These are phyloP conservation scores for Leptopterna dolabrata DNA, from an alignment of 2,888 invertebrate genomes.

Conservation along the genomic window DNA sequence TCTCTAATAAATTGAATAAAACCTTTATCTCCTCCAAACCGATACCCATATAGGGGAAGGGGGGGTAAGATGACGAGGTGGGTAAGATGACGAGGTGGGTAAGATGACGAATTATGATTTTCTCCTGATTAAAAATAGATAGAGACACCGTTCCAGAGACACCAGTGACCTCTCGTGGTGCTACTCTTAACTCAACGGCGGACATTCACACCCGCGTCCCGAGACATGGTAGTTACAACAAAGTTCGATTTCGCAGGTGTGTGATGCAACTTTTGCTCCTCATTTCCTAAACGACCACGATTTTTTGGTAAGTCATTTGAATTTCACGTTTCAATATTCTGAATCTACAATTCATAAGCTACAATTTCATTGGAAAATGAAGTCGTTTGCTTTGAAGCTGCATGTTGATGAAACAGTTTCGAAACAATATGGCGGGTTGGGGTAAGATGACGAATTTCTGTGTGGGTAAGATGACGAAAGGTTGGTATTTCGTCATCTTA, in stretches of 20 bases:
- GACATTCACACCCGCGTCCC: background rate
- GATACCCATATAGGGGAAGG: background rate
- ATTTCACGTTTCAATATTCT: background rate
- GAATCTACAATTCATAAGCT: slow-evolving; percentile 2
- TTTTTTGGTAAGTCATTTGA: background rate
- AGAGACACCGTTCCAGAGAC: background rate
- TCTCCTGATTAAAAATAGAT: slow-evolving; percentile 4
- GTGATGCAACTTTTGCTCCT: background rate
- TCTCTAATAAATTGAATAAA: no score
- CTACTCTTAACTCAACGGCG: background rate
- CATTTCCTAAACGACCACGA: background rate
- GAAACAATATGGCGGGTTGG: background rate
- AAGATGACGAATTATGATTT: slow-evolving; percentile 3
- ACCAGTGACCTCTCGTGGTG: background rate
- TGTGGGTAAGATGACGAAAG: slow-evolving; percentile 2
- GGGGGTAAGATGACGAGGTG: background rate
- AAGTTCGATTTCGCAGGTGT: slow-evolving; percentile 6
- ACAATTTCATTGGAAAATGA: background rate
- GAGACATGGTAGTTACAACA: background rate
- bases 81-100: background rate
- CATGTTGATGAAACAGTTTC: background rate
- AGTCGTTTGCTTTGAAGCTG: background rate
- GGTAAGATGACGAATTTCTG: slow-evolving; percentile 13
- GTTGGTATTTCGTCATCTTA: background rate
- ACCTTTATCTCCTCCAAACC: no score